Base-by-base conservation (phyloP, 1,140 invertebrate genomes). In the Battus philenor region DNA sequence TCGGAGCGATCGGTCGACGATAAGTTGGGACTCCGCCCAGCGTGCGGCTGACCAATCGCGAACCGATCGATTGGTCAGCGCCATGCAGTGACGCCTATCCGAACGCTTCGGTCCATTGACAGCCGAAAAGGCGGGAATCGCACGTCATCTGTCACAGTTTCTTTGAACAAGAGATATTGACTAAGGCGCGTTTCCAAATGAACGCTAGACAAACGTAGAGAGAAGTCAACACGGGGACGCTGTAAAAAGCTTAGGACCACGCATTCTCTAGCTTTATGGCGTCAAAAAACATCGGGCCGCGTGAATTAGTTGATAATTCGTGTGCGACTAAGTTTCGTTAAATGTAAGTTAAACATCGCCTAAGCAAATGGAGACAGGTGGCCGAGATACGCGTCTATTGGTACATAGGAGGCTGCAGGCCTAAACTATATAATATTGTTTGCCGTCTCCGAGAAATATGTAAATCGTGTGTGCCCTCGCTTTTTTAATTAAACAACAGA, bases 301-400 rank as follows among this genome's bases (percentile, higher is more conserved):
- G 75, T 81, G 78, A 81, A 84, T 84, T 84, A 84, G 75, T 77
- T 80, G 77, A 81, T 84, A 84, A 84, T 80, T 77, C 75, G 71
- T 79, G 77, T 79, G 73, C 60, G 77, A 81, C 65, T 79, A 68
- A 76, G 60, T 84, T 82, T 76, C 62, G 76, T 84, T 84, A 84
- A 84, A 81, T 72, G 65, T 69, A 65, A 73, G 50, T 48, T 62
- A 81, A 80, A 81, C 71, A 81, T 17, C 49, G 69, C 79, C 80
- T 84, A 84, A 81, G 72, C 62, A 84, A 81, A 84, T 69, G 76
- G 67, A 66, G 76, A 80, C 80, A 84, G 80, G 77, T 84, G 80
- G 74, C 66, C 70, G 50, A 58, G 74, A 79, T 72, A 76, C 63
- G 60, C 47, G 65, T 52, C 36, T 73, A 78, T 79, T 79, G 71